Evolutionary conservation across 2,888 invertebrate species (phyloP), one percentile per base, ranked within the genome.

Genomic region (Anoplius nigerrimus): DNA sequence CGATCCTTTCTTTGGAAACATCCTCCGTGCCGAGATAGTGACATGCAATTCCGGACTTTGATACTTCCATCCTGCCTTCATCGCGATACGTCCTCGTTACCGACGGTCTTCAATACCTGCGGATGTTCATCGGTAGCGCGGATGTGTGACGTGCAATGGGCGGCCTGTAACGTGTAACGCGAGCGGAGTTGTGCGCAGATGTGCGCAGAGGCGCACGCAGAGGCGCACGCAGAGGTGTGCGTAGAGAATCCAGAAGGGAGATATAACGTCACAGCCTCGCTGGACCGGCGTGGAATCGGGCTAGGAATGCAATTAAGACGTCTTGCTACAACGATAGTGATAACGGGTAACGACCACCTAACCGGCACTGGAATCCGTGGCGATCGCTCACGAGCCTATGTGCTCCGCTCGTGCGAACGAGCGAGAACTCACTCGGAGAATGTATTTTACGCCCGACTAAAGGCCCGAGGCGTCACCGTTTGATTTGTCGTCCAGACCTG

Each of bases 281-380:
- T 62, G 52, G 53, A 59, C 57, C 63, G 65, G 68, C 61, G 62
- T 59, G 58, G 67, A 56, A 66, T 69, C 68, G 60, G 34, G 63
- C 56, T 61, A 65, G 76, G 76, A 78, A 78, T 77, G 79, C 78
- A 80, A 81, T 82, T 81, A 81, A 81, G 78, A 79, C 66, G 76
- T 80, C 79, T 73, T 57, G 73, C 73, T 74, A 74, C 67, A 78
- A 75, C 74, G 74, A 70, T 71, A 80, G 79, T 77, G 80, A 76
- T 76, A 76, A 79, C 66, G 74, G 71, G 67, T 62, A 60, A 66
- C 65, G 69, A 69, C 56, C 62, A 63, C 53, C 69, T 69, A 69
- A 63, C 66, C 55, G 57, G 58, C 62, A 55, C 52, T 63, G 63
- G 69, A 72, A 74, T 74, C 63, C 64, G 43, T 62, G 54, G 52